Conservation (phyloP, 2,888 invertebrate genomes). For the Limnephilus auricula region DNA sequence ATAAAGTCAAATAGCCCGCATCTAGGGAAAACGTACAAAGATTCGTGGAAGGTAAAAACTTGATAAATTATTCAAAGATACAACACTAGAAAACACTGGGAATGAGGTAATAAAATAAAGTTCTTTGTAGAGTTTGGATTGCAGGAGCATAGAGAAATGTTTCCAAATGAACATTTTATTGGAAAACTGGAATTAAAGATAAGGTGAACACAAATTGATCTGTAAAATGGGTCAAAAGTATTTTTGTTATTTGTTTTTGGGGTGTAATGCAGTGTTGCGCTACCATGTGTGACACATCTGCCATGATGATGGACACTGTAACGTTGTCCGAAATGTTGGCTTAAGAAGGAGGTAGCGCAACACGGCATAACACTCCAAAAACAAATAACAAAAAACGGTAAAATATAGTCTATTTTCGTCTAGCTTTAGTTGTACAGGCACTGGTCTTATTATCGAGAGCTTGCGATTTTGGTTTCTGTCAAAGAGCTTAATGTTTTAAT, state of each 20-base stretch:
- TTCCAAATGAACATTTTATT: background rate
- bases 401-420: too few species aligned
- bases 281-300: too few species aligned
- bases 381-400: too few species aligned
- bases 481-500: background rate
- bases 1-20: constrained; percentile 19
- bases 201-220: background rate
- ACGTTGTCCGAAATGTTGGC: too few species aligned
- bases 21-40: constrained; percentile 7
- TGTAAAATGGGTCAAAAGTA: background rate
- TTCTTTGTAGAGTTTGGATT: background rate
- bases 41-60: background rate
- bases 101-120: background rate
- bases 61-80: background rate
- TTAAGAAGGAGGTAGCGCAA: too few species aligned
- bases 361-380: too few species aligned
- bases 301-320: too few species aligned
- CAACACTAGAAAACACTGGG: background rate
- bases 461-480: background rate
- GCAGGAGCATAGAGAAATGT: background rate
- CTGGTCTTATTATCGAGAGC: background rate
- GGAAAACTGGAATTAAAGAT: background rate
- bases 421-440: background rate
- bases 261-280: too few species aligned
- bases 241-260: too few species aligned